A percentile compares a stretch with the other conserved stretches of the same genome.
phyloP scores from a whole-genome alignment of 2,888 invertebrate genomes.

The Drosophila ustulata region DNA sequence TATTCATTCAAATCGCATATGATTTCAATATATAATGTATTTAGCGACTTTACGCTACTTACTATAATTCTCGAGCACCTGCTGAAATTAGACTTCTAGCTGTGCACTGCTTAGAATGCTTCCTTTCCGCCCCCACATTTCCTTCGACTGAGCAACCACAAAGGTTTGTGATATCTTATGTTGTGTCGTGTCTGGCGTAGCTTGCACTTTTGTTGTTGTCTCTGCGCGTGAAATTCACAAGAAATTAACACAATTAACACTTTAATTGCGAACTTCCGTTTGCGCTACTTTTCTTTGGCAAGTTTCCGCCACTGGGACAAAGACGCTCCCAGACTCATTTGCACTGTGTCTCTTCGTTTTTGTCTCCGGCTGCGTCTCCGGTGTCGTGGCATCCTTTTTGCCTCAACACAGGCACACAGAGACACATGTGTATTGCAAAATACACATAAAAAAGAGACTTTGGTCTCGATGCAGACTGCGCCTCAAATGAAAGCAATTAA shows the following conservation, averaged over 20 bases:
- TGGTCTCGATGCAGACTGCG: conserved; percentile 33
- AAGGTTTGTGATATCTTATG: conserved; percentile 16
- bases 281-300: conserved; percentile 65
- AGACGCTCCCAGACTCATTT: conserved; percentile 47
- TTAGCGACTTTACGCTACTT: neutral
- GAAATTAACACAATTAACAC: conserved; percentile 80
- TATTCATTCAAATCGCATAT: too few species aligned
- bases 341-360: conserved; percentile 25
- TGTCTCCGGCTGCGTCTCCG: conserved; percentile 2
- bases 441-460: conserved; percentile 27
- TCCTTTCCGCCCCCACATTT: too few species aligned
- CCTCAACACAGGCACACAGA: conserved; percentile 1
- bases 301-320: conserved; percentile 63
- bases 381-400: conserved; percentile 45
- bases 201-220: conserved; percentile 27
- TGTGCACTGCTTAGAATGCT: neutral
- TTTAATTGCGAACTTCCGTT: conserved; percentile 79
- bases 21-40: too few species aligned
- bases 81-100: neutral
- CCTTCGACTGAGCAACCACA: neutral
- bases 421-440: conserved; percentile 34
- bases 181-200: conserved; percentile 1
- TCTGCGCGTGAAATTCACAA: conserved; percentile 63
- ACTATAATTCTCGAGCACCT: neutral
- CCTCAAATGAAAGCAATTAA: conserved; percentile 76